Base-by-base conservation (phyloP, 1,140 invertebrate species). In the Rhysida immarginata region DNA sequence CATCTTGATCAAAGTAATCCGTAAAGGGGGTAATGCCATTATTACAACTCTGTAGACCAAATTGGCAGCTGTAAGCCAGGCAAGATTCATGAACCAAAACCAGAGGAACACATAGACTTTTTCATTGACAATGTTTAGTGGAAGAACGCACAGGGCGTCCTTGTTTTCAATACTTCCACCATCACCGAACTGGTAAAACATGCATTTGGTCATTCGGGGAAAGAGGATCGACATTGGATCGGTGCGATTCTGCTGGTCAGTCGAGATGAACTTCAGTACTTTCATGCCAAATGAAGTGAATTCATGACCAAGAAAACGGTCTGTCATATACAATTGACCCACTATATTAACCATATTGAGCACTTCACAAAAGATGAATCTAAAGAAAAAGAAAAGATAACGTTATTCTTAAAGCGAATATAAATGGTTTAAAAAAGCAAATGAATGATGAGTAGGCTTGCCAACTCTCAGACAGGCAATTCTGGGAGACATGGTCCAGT, bases 171-270 rank as follows among this genome's bases (percentile, higher is more conserved):
- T 21, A 18, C 45, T 51, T 26, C 54, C 54, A 21, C 18, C 24
- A 20, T 41, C 21, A n/a, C 57, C 57, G 25, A 24, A 58, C 43
- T 24, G n/a, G 3, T 18, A 16, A 21, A 56, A 16, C 2, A 53
- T 55, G 45, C 57, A 58, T 48, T 58, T 58, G 18, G 57, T 53
- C 53, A 58, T 46, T 41, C 54, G 51, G 18, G 55, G 55, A 41
- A 56, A 56, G 14, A 56, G 26, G 16, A n/a, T 13, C 2, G 51
- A 20, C 24, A 56, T 51, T 16, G 55, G 55, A 41, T 56, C 53
- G 13, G 8, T 43, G 1, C 3, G 18, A 35, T 25, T 23, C 25
- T 49, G 3, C 11, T n/a, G 44, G 18, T 46, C 18, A 5, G 23
- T 46, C 8, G 5, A 8, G 11, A 23, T 46, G 20, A 8, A 46